phyloP scores from a whole-genome alignment of 2,113 vertebrate genomes.

The Grallaria varia region DNA sequence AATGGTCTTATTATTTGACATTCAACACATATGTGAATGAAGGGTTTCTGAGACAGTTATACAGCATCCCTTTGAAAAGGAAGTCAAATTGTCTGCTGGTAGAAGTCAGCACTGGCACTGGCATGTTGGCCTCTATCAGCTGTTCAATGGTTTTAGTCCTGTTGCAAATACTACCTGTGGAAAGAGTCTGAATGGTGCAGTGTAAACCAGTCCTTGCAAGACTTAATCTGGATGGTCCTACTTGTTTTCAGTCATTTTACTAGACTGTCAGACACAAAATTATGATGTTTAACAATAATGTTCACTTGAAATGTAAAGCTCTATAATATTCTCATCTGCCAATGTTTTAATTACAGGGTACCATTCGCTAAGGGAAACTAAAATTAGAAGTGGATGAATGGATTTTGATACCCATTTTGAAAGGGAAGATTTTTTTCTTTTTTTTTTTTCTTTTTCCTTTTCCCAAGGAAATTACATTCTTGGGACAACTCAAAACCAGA shows the following conservation, averaged over 20 bases:
- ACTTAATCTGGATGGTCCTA: neutral
- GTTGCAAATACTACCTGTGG: neutral
- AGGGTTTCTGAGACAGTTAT: neutral
- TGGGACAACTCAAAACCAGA: constrained; percentile 72
- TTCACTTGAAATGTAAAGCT: constrained; percentile 52
- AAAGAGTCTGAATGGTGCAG: neutral
- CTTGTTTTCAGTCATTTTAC: constrained; percentile 17
- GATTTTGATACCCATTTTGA: constrained; percentile 67
- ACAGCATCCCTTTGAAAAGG: neutral
- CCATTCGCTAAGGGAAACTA: constrained; percentile 58
- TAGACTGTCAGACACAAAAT: constrained; percentile 44
- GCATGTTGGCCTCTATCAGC: neutral
- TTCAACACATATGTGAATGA: neutral
- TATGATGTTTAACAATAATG: constrained; percentile 53
- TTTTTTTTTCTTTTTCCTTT: constrained; percentile 21
- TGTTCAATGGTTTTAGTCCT: neutral
- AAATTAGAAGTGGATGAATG: constrained; percentile 72
- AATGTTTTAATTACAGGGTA: constrained; percentile 74
- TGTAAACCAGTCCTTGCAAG: neutral
- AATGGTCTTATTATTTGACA: neutral
- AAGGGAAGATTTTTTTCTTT: constrained; percentile 25
- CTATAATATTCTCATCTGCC: constrained; percentile 73
- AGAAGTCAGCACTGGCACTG: neutral
- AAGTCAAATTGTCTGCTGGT: neutral
- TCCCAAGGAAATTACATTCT: constrained; percentile 68